Conservation (phyloP, 2,113 vertebrate genomes). For the Labeo catla region DNA sequence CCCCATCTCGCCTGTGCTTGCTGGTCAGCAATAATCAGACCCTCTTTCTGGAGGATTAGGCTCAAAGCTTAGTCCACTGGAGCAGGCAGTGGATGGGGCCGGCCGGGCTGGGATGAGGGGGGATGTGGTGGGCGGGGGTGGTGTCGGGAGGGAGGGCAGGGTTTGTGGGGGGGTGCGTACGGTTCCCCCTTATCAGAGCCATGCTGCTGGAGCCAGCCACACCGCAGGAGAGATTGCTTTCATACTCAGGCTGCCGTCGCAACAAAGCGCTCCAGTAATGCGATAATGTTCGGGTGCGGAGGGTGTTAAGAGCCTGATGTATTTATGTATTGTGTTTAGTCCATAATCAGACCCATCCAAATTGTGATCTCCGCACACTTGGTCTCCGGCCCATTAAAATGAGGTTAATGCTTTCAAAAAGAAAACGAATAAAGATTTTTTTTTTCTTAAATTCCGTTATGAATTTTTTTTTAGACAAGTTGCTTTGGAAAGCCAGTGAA, state of each 20-base stretch:
- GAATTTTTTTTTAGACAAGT: slow-evolving; percentile 79
- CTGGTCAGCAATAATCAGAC: slow-evolving; percentile 99
- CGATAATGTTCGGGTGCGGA: slow-evolving; percentile 96
- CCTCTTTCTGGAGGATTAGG: slow-evolving; percentile 99
- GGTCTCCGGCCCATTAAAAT: slow-evolving; percentile 88
- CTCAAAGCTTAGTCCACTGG: slow-evolving; percentile 99
- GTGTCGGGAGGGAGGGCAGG: slow-evolving; percentile 35
- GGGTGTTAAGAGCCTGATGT: slow-evolving; percentile 90
- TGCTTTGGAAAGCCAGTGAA: slow-evolving; percentile 50
- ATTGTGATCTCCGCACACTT: slow-evolving; percentile 87
- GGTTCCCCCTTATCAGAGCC: slow-evolving; percentile 93
- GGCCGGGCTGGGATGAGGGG: slow-evolving; percentile 54
- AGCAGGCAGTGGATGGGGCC: slow-evolving; percentile 93
- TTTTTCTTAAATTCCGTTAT: slow-evolving; percentile 67
- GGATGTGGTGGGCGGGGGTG: slow-evolving; percentile 59
- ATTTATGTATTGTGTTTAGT: slow-evolving; percentile 94
- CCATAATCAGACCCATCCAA: slow-evolving; percentile 92
- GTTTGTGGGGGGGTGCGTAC: slow-evolving; percentile 30
- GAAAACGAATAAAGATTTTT: slow-evolving; percentile 65
- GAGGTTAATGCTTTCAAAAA: slow-evolving; percentile 88
- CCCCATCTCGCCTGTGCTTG: slow-evolving; percentile 87
- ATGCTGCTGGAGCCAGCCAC: slow-evolving; percentile 96
- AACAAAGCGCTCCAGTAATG: slow-evolving; percentile 98
- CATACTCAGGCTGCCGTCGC: slow-evolving; percentile 89
- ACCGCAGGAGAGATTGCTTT: slow-evolving; percentile 97